Evolutionary conservation across 2,888 invertebrate genomes (phyloP).

Genomic region (Cerceris ruficornis): DNA sequence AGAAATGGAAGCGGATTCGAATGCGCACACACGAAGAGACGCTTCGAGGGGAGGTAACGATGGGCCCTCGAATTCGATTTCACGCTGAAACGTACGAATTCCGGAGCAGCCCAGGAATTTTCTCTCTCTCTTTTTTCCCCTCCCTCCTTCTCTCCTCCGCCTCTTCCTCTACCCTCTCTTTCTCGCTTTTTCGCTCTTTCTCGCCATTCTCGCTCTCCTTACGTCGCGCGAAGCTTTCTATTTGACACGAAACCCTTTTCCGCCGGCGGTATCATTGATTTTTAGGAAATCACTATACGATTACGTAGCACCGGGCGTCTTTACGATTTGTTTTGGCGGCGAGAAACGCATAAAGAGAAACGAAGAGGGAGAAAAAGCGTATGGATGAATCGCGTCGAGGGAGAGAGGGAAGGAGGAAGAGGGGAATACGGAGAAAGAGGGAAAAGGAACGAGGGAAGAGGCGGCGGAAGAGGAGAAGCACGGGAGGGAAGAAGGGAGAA

Average conservation of each 20-base stretch:
- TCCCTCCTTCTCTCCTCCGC: too few species aligned
- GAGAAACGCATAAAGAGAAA: slow-evolving; percentile 57
- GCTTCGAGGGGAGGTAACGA: not conserved
- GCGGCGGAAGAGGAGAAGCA: slow-evolving; percentile 25
- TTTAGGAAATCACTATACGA: slow-evolving; percentile 63
- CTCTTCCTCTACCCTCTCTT: too few species aligned
- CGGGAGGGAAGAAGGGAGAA: slow-evolving; percentile 24
- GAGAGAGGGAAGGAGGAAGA: slow-evolving; percentile 38
- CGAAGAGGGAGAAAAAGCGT: slow-evolving; percentile 39
- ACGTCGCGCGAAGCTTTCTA: slow-evolving; percentile 22
- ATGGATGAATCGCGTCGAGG: slow-evolving; percentile 11
- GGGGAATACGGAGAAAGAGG: slow-evolving; percentile 27
- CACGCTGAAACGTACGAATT: slow-evolving; percentile 11
- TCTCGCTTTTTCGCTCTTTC: not conserved
- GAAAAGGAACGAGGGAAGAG: slow-evolving; percentile 32
- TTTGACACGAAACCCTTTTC: slow-evolving; percentile 26
- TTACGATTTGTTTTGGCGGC: slow-evolving; percentile 79
- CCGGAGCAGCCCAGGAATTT: slow-evolving; percentile 3
- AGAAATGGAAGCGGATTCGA: not conserved
- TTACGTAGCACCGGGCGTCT: slow-evolving; percentile 68
- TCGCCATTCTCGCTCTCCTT: slow-evolving; percentile 11
- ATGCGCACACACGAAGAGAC: not conserved
- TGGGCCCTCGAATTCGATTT: slow-evolving; percentile 41
- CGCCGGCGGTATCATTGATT: slow-evolving; percentile 60
- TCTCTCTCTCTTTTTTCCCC: too few species aligned